Conservation (phyloP, 1,140 invertebrate genomes). For the Drosophila hydei region DNA sequence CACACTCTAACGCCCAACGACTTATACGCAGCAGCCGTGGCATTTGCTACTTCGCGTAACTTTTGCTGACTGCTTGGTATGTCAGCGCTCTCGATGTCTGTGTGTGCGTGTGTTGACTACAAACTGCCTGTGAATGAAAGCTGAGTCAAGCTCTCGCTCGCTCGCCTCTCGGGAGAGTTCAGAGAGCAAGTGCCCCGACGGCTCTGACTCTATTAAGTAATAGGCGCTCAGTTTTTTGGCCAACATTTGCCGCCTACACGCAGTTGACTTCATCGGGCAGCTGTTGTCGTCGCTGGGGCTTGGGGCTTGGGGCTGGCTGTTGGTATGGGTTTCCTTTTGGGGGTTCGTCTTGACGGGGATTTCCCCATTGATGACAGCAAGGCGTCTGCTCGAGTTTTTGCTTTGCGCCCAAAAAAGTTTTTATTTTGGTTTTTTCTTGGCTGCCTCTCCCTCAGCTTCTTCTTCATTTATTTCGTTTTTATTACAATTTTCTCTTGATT, state of each 20-base stretch:
- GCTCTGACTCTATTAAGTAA: slow-evolving; percentile 78
- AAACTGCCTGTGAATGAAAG: slow-evolving; percentile 70
- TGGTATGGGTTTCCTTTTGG: background rate
- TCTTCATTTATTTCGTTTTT: slow-evolving; percentile 28
- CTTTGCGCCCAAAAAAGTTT: slow-evolving; percentile 7
- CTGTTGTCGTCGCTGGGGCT: background rate
- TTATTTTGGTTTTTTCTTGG: slow-evolving; percentile 5
- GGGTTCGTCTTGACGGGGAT: slow-evolving; percentile 4
- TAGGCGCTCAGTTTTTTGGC: slow-evolving; percentile 67
- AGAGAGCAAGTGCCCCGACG: slow-evolving; percentile 35
- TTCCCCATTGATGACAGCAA: slow-evolving; percentile 35
- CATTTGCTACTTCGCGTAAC: slow-evolving; percentile 51
- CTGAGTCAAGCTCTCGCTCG: slow-evolving; percentile 4
- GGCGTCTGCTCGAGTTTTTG: slow-evolving; percentile 2
- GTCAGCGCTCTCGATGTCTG: slow-evolving; percentile 31
- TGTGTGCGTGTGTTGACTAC: slow-evolving; percentile 15
- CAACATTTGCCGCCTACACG: slow-evolving; percentile 40
- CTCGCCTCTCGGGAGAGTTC: slow-evolving; percentile 5
- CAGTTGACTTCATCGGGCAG: slow-evolving; percentile 33
- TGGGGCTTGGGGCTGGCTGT: background rate
- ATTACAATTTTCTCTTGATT: slow-evolving; percentile 73
- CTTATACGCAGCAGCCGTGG: slow-evolving; percentile 18
- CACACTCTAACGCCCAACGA: background rate
- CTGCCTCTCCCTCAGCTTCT: background rate
- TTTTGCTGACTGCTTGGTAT: slow-evolving; percentile 74